A percentile compares a stretch with the other conserved stretches of the same genome.
phyloP scores from a whole-genome alignment of 1,140 invertebrate species.

The Hetaerina americana region DNA sequence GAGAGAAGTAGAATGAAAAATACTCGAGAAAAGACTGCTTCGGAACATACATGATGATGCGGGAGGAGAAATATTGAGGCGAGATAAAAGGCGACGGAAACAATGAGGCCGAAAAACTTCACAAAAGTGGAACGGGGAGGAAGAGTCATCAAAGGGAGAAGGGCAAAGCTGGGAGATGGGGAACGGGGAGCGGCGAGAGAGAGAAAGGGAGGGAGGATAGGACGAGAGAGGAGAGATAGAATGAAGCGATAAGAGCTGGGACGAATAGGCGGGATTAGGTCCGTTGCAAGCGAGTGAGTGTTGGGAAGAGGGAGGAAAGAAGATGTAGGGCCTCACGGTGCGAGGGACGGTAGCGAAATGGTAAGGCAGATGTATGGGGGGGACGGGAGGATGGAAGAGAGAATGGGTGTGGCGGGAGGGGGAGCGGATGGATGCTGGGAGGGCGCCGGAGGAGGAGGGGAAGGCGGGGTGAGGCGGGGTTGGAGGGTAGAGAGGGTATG shows the following conservation, averaged over 20 bases:
- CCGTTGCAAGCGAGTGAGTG: too few relatives aligned
- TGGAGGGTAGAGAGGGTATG: neutral
- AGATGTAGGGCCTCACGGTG: neutral
- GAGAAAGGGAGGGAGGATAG: constrained; percentile 5
- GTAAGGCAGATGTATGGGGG: neutral
- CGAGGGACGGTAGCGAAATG: constrained; percentile 11
- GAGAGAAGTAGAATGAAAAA: too few relatives aligned
- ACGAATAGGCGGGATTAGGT: too few relatives aligned
- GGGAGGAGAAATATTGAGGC: too few relatives aligned
- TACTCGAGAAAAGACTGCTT: too few relatives aligned
- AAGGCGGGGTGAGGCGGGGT: neutral
- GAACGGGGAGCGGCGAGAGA: too few relatives aligned
- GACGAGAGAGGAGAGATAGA: constrained; percentile 5
- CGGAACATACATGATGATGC: too few relatives aligned
- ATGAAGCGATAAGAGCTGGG: too few relatives aligned
- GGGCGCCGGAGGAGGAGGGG: neutral
- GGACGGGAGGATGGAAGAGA: neutral
- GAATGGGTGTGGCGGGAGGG: neutral
- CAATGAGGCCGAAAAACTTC: too few relatives aligned
- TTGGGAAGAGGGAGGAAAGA: constrained; percentile 1
- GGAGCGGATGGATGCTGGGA: neutral
- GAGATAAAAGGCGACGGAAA: neutral
- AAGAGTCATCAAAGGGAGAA: too few relatives aligned
- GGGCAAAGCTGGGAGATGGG: too few relatives aligned
- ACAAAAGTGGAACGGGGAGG: too few relatives aligned